Evolutionary conservation across 2,888 invertebrate species (phyloP).

Genomic region (Brachypterus glaber): DNA sequence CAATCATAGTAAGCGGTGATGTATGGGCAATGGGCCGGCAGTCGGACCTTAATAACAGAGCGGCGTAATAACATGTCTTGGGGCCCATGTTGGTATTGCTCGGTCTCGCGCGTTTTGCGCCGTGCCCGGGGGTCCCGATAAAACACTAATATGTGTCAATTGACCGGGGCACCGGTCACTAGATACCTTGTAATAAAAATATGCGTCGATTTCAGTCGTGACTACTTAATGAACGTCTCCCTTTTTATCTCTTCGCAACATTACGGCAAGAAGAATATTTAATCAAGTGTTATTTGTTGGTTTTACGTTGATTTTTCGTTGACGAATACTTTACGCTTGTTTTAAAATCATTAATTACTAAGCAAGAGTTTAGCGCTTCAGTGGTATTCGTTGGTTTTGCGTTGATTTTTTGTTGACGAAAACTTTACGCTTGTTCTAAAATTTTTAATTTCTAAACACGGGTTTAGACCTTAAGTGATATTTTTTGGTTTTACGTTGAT

Average conservation of each 20-base stretch:
- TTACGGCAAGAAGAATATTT: neutral
- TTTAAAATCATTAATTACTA: too few relatives aligned
- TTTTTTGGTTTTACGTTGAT: too few relatives aligned
- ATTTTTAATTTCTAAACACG: too few relatives aligned
- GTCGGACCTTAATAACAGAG: slow-evolving; percentile 39
- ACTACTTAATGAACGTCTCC: slow-evolving; percentile 6
- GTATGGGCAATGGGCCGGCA: slow-evolving; percentile 38
- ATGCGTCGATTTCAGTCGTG: slow-evolving; percentile 1
- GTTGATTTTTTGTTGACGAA: too few relatives aligned
- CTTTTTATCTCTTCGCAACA: neutral
- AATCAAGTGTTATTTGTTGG: too few relatives aligned
- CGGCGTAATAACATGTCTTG: slow-evolving; percentile 37
- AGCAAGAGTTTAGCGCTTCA: too few relatives aligned
- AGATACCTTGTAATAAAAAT: slow-evolving; percentile 16
- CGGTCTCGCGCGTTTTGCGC: slow-evolving; percentile 23
- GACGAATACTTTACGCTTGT: too few relatives aligned
- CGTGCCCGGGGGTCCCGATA: slow-evolving; percentile 22
- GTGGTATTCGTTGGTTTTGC: too few relatives aligned
- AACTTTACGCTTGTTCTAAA: too few relatives aligned
- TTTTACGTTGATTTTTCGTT: too few relatives aligned
- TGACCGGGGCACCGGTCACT: slow-evolving; percentile 23
- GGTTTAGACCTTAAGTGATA: too few relatives aligned
- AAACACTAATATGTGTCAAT: slow-evolving; percentile 36
- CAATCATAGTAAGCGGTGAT: slow-evolving; percentile 38
- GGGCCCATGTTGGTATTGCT: slow-evolving; percentile 34